Percentiles rank a stretch among this genome's conserved stretches.
These are phyloP conservation scores for Aselliscus stoliczkanus DNA, from an alignment of 2,797 vertebrate species.

Conservation along the genomic window DNA sequence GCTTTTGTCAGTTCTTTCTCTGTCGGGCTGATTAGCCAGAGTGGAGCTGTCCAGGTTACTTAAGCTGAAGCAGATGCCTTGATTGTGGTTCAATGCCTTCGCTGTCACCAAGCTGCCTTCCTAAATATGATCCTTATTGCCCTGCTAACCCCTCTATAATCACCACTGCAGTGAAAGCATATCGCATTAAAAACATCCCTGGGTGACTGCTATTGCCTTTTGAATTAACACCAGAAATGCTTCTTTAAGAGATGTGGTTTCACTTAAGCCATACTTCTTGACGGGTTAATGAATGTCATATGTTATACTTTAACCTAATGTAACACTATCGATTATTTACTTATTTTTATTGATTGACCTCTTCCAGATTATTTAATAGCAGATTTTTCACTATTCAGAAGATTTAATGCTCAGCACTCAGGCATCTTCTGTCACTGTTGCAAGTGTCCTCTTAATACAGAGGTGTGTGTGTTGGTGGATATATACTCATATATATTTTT, in stretches of 20 bases:
- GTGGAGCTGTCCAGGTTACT: slow-evolving; percentile 32
- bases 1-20: slow-evolving; percentile 1
- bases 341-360: slow-evolving; percentile 58
- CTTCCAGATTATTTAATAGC: slow-evolving; percentile 50
- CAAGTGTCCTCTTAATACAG: background rate
- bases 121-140: slow-evolving; percentile 53
- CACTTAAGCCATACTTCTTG: slow-evolving; percentile 37
- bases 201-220: slow-evolving; percentile 8
- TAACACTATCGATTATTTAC: slow-evolving; percentile 27
- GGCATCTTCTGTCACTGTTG: background rate
- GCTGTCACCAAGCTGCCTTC: slow-evolving; percentile 24
- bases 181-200: slow-evolving; percentile 44
- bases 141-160: slow-evolving; percentile 48
- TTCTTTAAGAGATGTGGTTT: slow-evolving; percentile 30
- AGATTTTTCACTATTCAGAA: slow-evolving; percentile 40
- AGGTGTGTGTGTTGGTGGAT: background rate
- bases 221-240: slow-evolving; percentile 51
- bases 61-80: slow-evolving; percentile 10
- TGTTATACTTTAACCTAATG: slow-evolving; percentile 47
- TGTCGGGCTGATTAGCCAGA: background rate
- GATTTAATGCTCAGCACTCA: background rate
- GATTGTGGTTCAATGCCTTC: slow-evolving; percentile 39
- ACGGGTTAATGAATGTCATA: background rate
- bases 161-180: slow-evolving; percentile 6
- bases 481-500: background rate